Conservation (phyloP, 2,113 vertebrate species). For the Hassar affinis region DNA sequence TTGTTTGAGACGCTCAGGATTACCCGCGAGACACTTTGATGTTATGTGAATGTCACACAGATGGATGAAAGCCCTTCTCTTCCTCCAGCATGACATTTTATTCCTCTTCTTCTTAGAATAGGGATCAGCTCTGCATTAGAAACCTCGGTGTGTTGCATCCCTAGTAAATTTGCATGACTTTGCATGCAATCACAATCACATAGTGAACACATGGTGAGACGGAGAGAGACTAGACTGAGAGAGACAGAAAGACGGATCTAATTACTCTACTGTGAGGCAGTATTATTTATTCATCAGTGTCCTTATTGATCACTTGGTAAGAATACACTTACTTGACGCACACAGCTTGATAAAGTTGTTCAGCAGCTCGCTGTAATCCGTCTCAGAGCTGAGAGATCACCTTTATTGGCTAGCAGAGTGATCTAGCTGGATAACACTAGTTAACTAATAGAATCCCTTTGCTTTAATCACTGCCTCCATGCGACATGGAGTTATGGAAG, state of each 20-base stretch:
- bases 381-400: neutral
- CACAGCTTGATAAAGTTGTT: neutral
- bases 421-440: too few species aligned
- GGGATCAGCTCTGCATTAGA: slow-evolving; percentile 44
- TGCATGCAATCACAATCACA: neutral
- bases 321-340: neutral
- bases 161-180: neutral
- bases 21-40: slow-evolving; percentile 23
- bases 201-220: neutral
- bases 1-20: slow-evolving; percentile 46
- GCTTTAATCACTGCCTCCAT: too few species aligned
- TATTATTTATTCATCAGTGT: too few species aligned
- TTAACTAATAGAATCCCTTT: too few species aligned
- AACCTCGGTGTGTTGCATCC: slow-evolving; percentile 14
- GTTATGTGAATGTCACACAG: slow-evolving; percentile 29
- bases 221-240: neutral
- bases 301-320: neutral
- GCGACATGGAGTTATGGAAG: too few species aligned
- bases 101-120: neutral
- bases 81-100: slow-evolving; percentile 21
- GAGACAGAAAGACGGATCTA: neutral
- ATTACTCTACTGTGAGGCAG: neutral
- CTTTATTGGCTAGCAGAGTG: too few species aligned
- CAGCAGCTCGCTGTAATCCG: neutral
- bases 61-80: neutral